phyloP scores from a whole-genome alignment of 2,888 invertebrate genomes.

The Anorthoa munda region DNA sequence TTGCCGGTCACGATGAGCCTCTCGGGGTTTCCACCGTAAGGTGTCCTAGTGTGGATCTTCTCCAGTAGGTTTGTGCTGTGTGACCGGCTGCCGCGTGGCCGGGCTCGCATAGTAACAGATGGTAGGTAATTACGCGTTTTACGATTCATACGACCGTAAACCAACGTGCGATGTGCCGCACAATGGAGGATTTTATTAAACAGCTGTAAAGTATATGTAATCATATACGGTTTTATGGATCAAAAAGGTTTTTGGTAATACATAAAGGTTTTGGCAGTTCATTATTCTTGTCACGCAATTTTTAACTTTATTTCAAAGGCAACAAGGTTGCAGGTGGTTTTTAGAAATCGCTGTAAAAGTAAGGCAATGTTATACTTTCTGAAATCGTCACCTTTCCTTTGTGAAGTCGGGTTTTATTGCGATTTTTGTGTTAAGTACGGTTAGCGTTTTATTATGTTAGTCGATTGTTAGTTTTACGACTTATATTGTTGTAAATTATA shows the following conservation, averaged over 20 bases:
- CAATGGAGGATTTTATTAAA: constrained; percentile 75
- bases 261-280: constrained; percentile 32
- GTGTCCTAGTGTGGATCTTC: constrained; percentile 4
- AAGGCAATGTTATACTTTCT: constrained; percentile 36
- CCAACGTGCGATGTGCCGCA: constrained; percentile 61
- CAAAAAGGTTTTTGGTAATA: constrained; percentile 61
- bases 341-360: constrained; percentile 5
- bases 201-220: constrained; percentile 73
- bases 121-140: constrained; percentile 64
- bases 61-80: not conserved
- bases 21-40: no score
- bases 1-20: no score
- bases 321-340: constrained; percentile 6
- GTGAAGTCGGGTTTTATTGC: constrained; percentile 60
- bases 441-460: constrained; percentile 58
- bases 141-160: constrained; percentile 64
- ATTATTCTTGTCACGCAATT: not conserved
- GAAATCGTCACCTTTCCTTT: constrained; percentile 65
- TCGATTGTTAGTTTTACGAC: constrained; percentile 60
- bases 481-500: constrained; percentile 43
- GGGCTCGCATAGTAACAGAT: constrained; percentile 65
- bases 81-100: not conserved
- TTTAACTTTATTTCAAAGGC: rapidly evolving
- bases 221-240: constrained; percentile 70
- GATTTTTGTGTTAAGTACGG: constrained; percentile 49